Conservation (phyloP, 2,888 invertebrate genomes). For the Eupeodes latifasciatus region DNA sequence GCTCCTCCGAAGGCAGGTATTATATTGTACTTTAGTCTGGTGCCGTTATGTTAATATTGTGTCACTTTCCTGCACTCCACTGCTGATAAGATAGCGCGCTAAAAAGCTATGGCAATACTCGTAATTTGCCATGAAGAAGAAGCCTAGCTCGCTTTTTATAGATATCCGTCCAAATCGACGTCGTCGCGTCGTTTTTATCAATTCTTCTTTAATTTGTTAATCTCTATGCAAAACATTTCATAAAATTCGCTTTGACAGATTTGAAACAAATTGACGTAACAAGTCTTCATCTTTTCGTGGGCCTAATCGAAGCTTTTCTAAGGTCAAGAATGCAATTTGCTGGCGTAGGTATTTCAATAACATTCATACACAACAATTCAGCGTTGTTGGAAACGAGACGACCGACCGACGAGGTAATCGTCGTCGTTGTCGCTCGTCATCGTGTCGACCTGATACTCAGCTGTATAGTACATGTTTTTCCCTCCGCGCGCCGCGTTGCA, state of each 20-base stretch:
- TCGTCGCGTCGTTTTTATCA: background rate
- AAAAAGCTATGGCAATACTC: background rate
- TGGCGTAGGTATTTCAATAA: constrained; percentile 6
- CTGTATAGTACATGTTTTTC: constrained; percentile 29
- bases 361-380: too few relatives aligned
- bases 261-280: constrained; percentile 50
- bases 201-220: background rate
- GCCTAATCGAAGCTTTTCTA: constrained; percentile 38
- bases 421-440: background rate
- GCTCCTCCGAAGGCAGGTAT: constrained; percentile 1
- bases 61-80: background rate
- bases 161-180: background rate
- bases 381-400: too few relatives aligned
- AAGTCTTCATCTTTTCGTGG: constrained; percentile 17
- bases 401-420: too few relatives aligned
- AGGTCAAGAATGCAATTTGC: constrained; percentile 67
- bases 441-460: background rate
- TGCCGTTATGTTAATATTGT: constrained; percentile 3
- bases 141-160: background rate
- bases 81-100: constrained; percentile 13
- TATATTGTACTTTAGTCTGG: background rate
- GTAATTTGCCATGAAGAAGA: background rate
- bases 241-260: constrained; percentile 21
- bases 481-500: background rate
- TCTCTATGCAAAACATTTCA: constrained; percentile 9